Conservation (phyloP, 2,888 invertebrate species). For the Rhagophthalmus giganteus region DNA sequence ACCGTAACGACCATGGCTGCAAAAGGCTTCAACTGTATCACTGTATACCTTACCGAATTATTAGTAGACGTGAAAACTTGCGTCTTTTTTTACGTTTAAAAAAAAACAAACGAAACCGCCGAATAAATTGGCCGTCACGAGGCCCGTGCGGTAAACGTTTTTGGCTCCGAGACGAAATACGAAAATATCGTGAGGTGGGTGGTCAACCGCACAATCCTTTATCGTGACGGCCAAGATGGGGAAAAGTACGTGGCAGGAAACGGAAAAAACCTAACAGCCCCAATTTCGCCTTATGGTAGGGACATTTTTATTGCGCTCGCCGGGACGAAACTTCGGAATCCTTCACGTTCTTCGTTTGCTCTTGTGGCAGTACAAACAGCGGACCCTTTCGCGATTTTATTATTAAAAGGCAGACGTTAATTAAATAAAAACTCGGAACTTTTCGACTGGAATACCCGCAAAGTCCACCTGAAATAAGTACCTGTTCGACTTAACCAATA, state of each 20-base stretch:
- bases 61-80: too few relatives aligned
- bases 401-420: too few relatives aligned
- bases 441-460: too few relatives aligned
- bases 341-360: not conserved
- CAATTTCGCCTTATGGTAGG: constrained; percentile 8
- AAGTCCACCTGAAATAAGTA: constrained; percentile 33
- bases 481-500: constrained; percentile 42
- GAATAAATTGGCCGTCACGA: too few relatives aligned
- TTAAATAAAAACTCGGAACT: too few relatives aligned
- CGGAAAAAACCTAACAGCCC: constrained; percentile 15
- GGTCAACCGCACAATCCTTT: constrained; percentile 19
- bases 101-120: too few relatives aligned
- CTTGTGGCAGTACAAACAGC: not conserved
- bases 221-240: constrained; percentile 10
- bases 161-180: too few relatives aligned
- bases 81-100: too few relatives aligned
- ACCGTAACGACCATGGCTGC: constrained; percentile 39
- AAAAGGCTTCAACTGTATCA: not conserved
- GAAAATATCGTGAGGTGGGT: too few relatives aligned
- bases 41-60: too few relatives aligned
- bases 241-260: constrained; percentile 20
- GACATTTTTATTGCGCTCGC: constrained; percentile 2
- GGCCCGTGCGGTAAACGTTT: too few relatives aligned
- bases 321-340: not conserved
- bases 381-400: not conserved